These are phyloP conservation scores for Pseudopodoces humilis DNA, from an alignment of 2,113 vertebrate genomes.

Conservation along the genomic window DNA sequence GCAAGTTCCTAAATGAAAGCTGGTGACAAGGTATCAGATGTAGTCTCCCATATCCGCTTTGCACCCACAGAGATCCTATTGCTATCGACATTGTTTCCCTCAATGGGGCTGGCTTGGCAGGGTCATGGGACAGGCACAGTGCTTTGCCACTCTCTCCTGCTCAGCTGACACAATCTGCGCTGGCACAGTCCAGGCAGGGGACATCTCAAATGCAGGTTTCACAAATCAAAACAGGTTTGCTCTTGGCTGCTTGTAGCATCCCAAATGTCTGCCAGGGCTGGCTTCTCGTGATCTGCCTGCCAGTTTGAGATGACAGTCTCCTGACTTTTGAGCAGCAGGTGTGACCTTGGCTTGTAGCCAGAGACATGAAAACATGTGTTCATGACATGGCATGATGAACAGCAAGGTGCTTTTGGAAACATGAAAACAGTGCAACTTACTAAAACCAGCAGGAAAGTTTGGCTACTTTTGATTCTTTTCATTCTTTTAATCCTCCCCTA, in stretches of 20 bases:
- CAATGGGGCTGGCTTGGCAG: background rate
- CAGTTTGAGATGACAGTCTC: background rate
- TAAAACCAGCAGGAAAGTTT: slow-evolving; percentile 47
- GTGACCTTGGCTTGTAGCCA: background rate
- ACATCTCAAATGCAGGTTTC: background rate
- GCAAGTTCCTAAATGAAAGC: background rate
- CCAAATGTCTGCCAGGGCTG: background rate
- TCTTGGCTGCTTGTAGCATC: background rate
- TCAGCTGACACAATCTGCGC: background rate
- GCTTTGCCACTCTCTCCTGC: background rate
- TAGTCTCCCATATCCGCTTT: background rate
- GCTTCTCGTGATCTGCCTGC: background rate
- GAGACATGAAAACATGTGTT: background rate
- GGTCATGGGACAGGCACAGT: background rate
- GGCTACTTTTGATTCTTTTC: slow-evolving; percentile 37
- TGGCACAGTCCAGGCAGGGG: background rate
- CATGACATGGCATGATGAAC: background rate
- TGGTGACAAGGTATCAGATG: background rate
- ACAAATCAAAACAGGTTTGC: background rate
- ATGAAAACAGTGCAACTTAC: background rate
- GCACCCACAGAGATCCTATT: background rate
- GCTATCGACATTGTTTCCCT: background rate
- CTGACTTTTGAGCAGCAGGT: background rate
- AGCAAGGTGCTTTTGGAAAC: background rate
- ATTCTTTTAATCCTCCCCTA: slow-evolving; percentile 35